Evolutionary conservation across 2,888 invertebrate species (phyloP).

Genomic region (Sarcophaga rosellei): DNA sequence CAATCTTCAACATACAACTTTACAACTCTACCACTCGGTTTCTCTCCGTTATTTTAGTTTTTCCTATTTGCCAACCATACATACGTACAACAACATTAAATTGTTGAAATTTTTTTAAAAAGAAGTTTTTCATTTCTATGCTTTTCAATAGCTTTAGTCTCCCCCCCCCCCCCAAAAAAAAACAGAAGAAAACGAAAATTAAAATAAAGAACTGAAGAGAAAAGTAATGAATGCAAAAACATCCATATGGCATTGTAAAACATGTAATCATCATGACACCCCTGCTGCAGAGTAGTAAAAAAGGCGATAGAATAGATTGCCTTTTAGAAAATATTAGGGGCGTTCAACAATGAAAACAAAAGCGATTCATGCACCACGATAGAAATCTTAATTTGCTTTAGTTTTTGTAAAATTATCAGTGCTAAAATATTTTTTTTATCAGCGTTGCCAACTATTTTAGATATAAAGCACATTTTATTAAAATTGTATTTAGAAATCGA

Average conservation of each 20-base stretch:
- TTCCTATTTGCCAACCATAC: constrained; percentile 6
- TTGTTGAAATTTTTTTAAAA: constrained; percentile 52
- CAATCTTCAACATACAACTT: not conserved
- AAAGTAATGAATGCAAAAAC: constrained; percentile 16
- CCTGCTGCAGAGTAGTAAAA: constrained; percentile 29
- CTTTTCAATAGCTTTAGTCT: not conserved
- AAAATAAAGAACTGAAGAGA: not conserved
- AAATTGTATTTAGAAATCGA: no score
- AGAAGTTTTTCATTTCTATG: constrained; percentile 43
- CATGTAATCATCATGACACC: constrained; percentile 59
- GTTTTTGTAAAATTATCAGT: not conserved
- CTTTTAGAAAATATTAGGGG: no score
- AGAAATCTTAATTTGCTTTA: no score
- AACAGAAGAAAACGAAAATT: not conserved
- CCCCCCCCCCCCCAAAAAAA: constrained; percentile 3
- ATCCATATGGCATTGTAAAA: constrained; percentile 54
- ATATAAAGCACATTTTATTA: no score
- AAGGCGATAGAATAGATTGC: not conserved
- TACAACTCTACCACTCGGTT: not conserved
- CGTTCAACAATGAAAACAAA: no score
- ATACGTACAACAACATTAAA: constrained; percentile 41
- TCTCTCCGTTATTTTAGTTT: constrained; percentile 1
- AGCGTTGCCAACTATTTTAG: no score
- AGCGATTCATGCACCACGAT: no score
- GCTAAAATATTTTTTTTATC: not conserved